These are phyloP conservation scores for Anabacerthia variegaticeps DNA, from an alignment of 2,797 vertebrate species.

Conservation along the genomic window DNA sequence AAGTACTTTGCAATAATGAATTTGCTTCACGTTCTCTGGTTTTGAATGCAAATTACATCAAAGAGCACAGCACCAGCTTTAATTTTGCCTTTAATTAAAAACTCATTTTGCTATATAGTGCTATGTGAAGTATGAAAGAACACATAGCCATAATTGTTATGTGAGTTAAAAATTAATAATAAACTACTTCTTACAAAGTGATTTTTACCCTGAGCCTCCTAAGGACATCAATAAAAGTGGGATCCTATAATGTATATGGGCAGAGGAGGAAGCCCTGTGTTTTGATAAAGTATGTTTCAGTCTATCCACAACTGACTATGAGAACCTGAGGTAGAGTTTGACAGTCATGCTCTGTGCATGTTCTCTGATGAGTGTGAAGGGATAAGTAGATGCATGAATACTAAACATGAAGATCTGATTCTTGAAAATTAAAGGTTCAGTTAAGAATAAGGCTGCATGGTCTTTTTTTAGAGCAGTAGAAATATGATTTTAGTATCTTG, in stretches of 20 bases:
- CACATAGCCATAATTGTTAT: background rate
- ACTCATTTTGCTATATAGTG: constrained; percentile 19
- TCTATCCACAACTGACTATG: background rate
- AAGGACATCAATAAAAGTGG: background rate
- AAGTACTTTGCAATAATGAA: constrained; percentile 32
- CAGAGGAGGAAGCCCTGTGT: background rate
- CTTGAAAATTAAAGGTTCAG: background rate
- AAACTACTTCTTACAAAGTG: background rate
- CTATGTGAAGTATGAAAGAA: constrained; percentile 23
- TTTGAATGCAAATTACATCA: constrained; percentile 57
- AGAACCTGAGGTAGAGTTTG: background rate
- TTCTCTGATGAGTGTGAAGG: background rate
- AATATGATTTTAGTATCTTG: background rate
- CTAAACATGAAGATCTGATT: background rate
- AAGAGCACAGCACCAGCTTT: constrained; percentile 38
- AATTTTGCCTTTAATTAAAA: constrained; percentile 60
- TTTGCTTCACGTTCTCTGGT: constrained; percentile 45
- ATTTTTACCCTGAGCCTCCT: constrained; percentile 19
- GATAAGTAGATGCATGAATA: background rate
- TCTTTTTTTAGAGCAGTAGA: background rate
- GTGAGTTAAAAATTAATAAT: background rate
- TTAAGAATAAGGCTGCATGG: background rate
- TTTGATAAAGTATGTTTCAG: background rate
- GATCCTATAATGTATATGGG: background rate
- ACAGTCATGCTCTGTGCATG: background rate